phyloP scores from a whole-genome alignment of 2,113 vertebrate species.

The Nerophis ophidion region DNA sequence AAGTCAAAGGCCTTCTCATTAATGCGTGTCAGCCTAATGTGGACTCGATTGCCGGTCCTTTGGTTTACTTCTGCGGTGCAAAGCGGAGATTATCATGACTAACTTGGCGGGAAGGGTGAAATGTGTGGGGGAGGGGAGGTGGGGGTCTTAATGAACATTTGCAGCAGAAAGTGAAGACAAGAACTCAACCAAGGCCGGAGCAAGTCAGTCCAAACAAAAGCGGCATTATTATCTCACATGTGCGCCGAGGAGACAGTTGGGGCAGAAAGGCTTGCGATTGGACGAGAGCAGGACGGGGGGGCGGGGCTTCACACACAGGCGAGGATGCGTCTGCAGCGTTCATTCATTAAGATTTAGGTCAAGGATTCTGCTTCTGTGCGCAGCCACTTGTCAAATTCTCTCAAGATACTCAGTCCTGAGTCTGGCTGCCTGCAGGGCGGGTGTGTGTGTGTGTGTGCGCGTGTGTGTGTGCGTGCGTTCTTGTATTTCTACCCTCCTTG shows the following conservation, averaged over 20 bases:
- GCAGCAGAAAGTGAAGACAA: conserved; percentile 29
- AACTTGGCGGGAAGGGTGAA: conserved; percentile 18
- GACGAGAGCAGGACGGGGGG: neutral
- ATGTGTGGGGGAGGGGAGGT: conserved; percentile 45
- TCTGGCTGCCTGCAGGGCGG: conserved; percentile 51
- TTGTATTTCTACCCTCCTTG: too few species aligned
- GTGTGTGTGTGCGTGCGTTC: neutral
- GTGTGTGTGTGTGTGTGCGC: conserved; percentile 11
- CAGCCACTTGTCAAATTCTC: conserved; percentile 75
- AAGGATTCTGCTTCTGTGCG: conserved; percentile 74
- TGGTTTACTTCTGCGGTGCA: too few species aligned
- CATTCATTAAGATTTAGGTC: conserved; percentile 80
- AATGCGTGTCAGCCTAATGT: too few species aligned
- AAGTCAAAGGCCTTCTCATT: too few species aligned
- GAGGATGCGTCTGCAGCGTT: conserved; percentile 59
- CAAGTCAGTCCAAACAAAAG: conserved; percentile 47
- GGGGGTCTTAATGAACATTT: neutral
- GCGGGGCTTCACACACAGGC: conserved; percentile 41
- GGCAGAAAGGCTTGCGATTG: conserved; percentile 19
- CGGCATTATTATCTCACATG: conserved; percentile 46
- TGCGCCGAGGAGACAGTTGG: conserved; percentile 51
- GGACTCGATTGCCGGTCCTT: too few species aligned
- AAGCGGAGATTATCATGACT: too few species aligned
- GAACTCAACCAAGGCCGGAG: conserved; percentile 29
- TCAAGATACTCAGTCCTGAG: conserved; percentile 71